Evolutionary conservation across 2,113 vertebrate genomes (phyloP), one percentile per base, ranked within the genome.

Genomic region (Carassius gibelio): DNA sequence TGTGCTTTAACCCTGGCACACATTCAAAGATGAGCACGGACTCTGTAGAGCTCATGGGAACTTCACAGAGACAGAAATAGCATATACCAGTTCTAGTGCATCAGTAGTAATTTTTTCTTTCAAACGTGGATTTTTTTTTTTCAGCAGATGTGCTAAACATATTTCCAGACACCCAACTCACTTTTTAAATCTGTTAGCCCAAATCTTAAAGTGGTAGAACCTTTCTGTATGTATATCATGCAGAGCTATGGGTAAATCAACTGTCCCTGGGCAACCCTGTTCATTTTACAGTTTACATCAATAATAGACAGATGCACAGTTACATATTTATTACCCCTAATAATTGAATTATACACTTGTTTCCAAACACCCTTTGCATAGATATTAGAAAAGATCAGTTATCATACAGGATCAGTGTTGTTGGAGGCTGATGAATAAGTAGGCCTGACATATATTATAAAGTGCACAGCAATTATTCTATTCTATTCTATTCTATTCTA

Each of bases 61-160:
- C 82, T 77, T 84, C 68, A 19, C 69, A 59, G n/a, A 38, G 8
- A 74, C 69, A 48, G 36, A 84, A 85, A 87, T 76, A 82, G 83
- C 71, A 81, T n/a, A 77, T n/a, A 14, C 42, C 1, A 64, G 45
- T 45, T 64, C 13, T 45, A 26, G 21, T 45, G 21, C 34, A 61
- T 61, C 30, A 6, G 17, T 61, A n/a, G 34, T 23, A 61, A 62
- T 62, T 3, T 19, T 62, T 15, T 61, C 57, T 26, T 80, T n/a
- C n/a, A 38, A 59, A 61, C 30, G n/a, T 50, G 13, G 7, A n/a
- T 26, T 64, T 36, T 45, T 45, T 72, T 74, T 5, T 38, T 7
- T 17, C 1, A 68, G 30, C 15, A 69, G 30, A 71, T 17, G 34
- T 71, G 34, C 19, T 34, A 69, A 69, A 69, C 30, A 69, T 30